Evolutionary conservation across 2,888 invertebrate species (phyloP).

Genomic region (Serrognathus titanus): DNA sequence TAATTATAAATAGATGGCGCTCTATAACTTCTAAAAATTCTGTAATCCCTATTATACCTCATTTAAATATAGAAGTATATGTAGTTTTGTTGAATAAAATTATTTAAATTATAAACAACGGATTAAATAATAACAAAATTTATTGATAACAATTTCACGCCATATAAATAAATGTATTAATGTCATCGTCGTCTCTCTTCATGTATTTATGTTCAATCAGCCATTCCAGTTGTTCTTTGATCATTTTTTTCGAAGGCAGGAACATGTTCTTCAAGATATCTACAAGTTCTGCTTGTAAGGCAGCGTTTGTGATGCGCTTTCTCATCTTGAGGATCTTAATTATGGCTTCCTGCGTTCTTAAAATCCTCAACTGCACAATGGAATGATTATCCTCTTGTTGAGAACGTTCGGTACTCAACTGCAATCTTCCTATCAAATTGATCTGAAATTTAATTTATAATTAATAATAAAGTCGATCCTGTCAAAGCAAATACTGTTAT

Average conservation of each 20-base stretch:
- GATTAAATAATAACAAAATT: constrained; percentile 23
- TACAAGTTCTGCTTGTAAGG: constrained; percentile 93
- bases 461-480: not conserved
- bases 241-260: constrained; percentile 97
- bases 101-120: not conserved
- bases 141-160: constrained; percentile 58
- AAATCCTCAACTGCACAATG: constrained; percentile 92
- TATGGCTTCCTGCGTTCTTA: constrained; percentile 93
- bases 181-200: constrained; percentile 93
- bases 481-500: not conserved
- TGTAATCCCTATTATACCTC: no score
- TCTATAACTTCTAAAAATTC: no score
- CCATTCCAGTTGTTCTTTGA: constrained; percentile 99
- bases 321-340: constrained; percentile 99
- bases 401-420: constrained; percentile 87
- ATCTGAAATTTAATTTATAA: constrained; percentile 50
- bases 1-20: no score
- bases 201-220: constrained; percentile 98
- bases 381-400: constrained; percentile 98
- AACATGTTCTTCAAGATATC: constrained; percentile 99
- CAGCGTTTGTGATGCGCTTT: constrained; percentile 89
- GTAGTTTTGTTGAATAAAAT: no score
- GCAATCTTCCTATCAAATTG: constrained; percentile 93
- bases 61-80: no score
- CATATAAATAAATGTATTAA: constrained; percentile 97